These are phyloP conservation scores for Gambusia holbrooki DNA, from an alignment of 2,113 vertebrate species.

Conservation along the genomic window DNA sequence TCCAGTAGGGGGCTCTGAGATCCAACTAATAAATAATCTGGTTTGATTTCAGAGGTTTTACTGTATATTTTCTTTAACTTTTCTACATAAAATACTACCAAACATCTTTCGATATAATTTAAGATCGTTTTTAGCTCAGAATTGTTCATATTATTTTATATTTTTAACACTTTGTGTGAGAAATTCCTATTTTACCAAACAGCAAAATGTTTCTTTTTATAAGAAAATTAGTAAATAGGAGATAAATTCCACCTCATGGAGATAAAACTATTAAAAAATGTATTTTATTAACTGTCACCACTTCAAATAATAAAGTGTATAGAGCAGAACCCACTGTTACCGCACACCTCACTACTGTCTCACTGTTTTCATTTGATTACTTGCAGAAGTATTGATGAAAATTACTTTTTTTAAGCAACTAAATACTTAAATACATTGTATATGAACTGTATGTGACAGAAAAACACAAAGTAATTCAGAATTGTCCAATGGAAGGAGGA, in stretches of 20 bases:
- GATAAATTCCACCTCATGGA: background rate
- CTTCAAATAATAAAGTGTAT: background rate
- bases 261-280: background rate
- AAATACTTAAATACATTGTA: too few relatives aligned
- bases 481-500: too few relatives aligned
- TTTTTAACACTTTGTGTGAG: background rate
- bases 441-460: background rate
- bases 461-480: background rate
- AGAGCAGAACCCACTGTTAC: too few relatives aligned
- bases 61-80: background rate
- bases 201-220: background rate
- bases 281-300: background rate
- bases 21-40: background rate
- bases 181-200: background rate
- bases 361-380: too few relatives aligned
- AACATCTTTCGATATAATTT: too few relatives aligned
- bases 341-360: too few relatives aligned
- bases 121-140: background rate
- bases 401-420: too few relatives aligned
- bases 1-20: slow-evolving; percentile 68
- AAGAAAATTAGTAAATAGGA: too few relatives aligned
- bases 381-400: too few relatives aligned
- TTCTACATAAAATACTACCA: background rate
- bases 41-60: background rate
- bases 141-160: background rate